Evolutionary conservation across 2,888 invertebrate genomes (phyloP), one percentile per base, ranked within the genome.

Genomic region (Patella caerulea): DNA sequence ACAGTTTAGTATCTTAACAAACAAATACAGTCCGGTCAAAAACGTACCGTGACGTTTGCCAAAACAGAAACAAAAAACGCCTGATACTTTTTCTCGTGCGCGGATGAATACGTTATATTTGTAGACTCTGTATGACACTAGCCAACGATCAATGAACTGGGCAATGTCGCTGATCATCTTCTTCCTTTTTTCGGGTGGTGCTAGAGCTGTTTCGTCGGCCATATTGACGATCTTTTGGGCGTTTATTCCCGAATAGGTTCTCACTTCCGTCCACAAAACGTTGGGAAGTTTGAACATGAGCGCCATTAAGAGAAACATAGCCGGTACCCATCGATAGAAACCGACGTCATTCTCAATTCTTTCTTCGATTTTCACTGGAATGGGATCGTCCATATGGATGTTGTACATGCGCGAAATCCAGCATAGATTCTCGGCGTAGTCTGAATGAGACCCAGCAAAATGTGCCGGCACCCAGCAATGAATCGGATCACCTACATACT

Each of bases 41-140:
- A 87, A 90, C 54, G 88, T 89, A 11, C 90, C 90, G 19, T 88
- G 86, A 19, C 88, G 82, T 77, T 87, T 88, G 71, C 87, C 88
- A 65, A 88, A 85, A 65, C 86, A 83, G 78, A 88, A 86, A 74
- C 87, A 89, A 45, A 85, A 79, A 17, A 87, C 78, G 2, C 86
- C 80, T 2, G 87, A 85, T n/a, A 86, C 76, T 52, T 85, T 84
- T 75, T 88, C 86, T 45, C 86, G 81, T 52, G 84, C 79, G 11
- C 86, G 83, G 19, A 86, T 85, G 65, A 87, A 81, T 3, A 86
- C 79, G 74, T 87, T 88, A 83, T 86, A 87, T 78, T 81, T 83
- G 71, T 82, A 81, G 7, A 80, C 77, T 17, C 83, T 73, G 78
- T 82, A 83, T 11, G 75, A 74, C 29, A 77, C 53, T 53, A 83